Conservation (phyloP, 2,113 vertebrate species). For the Petromus typicus region DNA sequence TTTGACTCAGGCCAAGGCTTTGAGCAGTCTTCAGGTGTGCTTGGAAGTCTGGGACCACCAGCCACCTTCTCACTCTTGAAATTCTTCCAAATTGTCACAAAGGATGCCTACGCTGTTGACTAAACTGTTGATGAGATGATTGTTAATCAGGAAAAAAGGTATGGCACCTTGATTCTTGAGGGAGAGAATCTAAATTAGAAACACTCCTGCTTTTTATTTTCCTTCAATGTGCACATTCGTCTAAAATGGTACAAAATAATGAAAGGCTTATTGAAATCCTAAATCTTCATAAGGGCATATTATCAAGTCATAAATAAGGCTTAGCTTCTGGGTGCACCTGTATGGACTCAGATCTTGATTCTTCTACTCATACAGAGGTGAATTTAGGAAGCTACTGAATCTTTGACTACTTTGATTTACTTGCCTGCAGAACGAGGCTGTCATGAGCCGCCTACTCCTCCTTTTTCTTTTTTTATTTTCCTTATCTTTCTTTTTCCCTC, state of each 20-base stretch:
- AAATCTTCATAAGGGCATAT: background rate
- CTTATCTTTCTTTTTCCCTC: background rate
- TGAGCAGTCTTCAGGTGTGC: background rate
- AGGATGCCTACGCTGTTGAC: background rate
- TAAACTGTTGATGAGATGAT: background rate
- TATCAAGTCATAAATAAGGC: background rate
- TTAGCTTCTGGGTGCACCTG: background rate
- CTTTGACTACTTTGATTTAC: slow-evolving; percentile 9
- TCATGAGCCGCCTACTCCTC: too few species aligned
- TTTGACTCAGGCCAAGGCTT: background rate
- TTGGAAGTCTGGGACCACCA: background rate
- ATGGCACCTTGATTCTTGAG: background rate
- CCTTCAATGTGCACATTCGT: background rate
- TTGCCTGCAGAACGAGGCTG: background rate
- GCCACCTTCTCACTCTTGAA: background rate
- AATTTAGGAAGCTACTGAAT: background rate
- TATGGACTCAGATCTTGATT: background rate
- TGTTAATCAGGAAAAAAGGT: background rate
- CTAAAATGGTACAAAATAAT: background rate
- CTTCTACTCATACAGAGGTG: background rate
- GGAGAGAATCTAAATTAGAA: background rate
- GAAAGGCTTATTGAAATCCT: background rate
- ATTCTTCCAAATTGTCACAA: background rate
- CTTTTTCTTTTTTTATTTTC: background rate
- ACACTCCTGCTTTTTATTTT: background rate